These are phyloP conservation scores for Xanthia icteritia DNA, from an alignment of 2,888 invertebrate species.

Conservation along the genomic window DNA sequence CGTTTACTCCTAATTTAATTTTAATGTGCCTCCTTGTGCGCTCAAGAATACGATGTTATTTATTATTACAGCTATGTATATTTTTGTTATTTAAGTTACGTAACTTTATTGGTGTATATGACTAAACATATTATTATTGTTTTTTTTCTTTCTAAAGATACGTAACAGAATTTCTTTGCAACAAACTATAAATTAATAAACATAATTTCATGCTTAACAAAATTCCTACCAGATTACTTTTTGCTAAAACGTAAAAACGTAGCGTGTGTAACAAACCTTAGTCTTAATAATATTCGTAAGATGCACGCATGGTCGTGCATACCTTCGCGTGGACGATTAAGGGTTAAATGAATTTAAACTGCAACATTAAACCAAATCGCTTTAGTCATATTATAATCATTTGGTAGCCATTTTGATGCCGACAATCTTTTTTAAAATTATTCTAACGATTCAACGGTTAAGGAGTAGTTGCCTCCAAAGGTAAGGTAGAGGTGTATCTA, in stretches of 20 bases:
- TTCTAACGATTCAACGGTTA: neutral
- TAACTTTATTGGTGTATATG: no score
- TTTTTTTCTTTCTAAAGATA: no score
- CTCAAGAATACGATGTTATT: neutral
- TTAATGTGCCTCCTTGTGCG: constrained; percentile 25
- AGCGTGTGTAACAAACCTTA: constrained; percentile 54
- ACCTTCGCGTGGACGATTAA: constrained; percentile 49
- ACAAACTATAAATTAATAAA: neutral
- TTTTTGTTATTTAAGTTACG: no score
- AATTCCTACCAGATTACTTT: neutral
- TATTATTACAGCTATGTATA: no score
- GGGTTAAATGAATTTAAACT: constrained; percentile 60
- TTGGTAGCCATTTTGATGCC: neutral
- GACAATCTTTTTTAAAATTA: neutral
- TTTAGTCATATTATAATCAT: constrained; percentile 7
- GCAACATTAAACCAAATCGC: constrained; percentile 44
- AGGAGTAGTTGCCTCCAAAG: no score
- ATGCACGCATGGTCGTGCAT: constrained; percentile 54
- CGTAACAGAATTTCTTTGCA: neutral
- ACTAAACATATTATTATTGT: no score
- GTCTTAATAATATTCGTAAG: constrained; percentile 45
- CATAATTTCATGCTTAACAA: constrained; percentile 23
- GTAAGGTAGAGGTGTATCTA: neutral
- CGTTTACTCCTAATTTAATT: constrained; percentile 23
- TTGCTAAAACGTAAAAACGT: constrained; percentile 26